Evolutionary conservation across 2,113 vertebrate genomes (phyloP).

Genomic region (Hystrix brachyura): DNA sequence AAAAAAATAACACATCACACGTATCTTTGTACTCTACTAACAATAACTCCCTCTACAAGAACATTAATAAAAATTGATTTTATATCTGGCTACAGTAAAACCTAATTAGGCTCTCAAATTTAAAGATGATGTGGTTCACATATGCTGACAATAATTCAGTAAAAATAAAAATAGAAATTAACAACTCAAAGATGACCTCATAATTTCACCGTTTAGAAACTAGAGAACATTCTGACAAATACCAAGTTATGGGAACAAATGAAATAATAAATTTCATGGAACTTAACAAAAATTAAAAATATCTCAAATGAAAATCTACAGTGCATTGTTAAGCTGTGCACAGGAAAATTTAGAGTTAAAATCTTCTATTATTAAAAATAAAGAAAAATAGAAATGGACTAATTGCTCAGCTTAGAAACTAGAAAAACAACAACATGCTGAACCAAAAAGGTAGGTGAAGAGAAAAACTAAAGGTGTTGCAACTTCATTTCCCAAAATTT

Average conservation of each 20-base stretch:
- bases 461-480: neutral
- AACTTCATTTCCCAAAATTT: neutral
- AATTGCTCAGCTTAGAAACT: neutral
- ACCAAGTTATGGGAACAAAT: neutral
- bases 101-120: constrained; percentile 22
- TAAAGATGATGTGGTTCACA: constrained; percentile 24
- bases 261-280: constrained; percentile 24
- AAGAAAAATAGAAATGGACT: neutral
- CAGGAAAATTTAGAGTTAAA: constrained; percentile 26
- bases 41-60: neutral
- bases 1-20: neutral
- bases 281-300: constrained; percentile 46
- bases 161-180: constrained; percentile 48
- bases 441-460: neutral
- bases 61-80: constrained; percentile 29
- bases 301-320: neutral
- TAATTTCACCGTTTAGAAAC: constrained; percentile 15
- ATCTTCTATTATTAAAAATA: neutral
- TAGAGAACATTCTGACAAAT: neutral
- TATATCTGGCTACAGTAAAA: neutral
- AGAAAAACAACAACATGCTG: neutral
- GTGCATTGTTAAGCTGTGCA: neutral
- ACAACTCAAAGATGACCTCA: neutral
- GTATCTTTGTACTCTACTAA: neutral
- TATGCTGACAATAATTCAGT: neutral